Percentiles rank a stretch among this genome's conserved stretches.
These are phyloP conservation scores for Tetragonula clypearis DNA, from an alignment of 1,140 invertebrate species.

Conservation along the genomic window DNA sequence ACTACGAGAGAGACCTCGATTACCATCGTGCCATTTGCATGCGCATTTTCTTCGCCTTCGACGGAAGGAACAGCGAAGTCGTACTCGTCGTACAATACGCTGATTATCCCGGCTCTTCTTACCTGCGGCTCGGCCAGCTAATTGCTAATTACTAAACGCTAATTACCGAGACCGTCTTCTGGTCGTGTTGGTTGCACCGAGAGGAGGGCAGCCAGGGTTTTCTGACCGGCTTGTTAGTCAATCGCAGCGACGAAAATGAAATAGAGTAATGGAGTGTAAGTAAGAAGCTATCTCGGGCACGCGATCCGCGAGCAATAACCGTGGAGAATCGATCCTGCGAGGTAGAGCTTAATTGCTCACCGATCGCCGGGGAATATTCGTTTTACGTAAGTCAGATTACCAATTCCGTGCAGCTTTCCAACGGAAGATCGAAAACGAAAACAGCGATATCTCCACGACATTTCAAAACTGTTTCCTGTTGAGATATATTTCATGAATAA, in stretches of 20 bases:
- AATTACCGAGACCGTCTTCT: constrained; percentile 58
- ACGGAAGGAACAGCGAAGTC: background rate
- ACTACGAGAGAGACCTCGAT: background rate
- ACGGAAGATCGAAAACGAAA: background rate
- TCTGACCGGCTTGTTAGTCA: constrained; percentile 51
- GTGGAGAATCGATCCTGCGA: constrained; percentile 56
- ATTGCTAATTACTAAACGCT: constrained; percentile 67
- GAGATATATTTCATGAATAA: background rate
- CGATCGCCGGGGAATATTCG: constrained; percentile 14
- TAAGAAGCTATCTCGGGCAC: constrained; percentile 63
- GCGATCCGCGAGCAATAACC: constrained; percentile 71
- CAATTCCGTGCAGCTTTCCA: background rate
- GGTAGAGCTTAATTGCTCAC: constrained; percentile 13
- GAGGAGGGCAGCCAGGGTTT: background rate
- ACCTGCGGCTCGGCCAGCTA: constrained; percentile 39
- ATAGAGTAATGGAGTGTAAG: constrained; percentile 60
- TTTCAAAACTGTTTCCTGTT: background rate
- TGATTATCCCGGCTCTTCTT: constrained; percentile 14
- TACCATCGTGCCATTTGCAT: constrained; percentile 13
- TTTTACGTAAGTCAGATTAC: constrained; percentile 1
- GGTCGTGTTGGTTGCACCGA: background rate
- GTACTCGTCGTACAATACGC: constrained; percentile 19
- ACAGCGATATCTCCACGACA: background rate
- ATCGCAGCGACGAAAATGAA: constrained; percentile 59
- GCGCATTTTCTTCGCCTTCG: background rate